A percentile compares a stretch with the other conserved stretches of the same genome.
Evolutionary conservation across 1,140 invertebrate genomes (phyloP).

Genomic region (Heliconius hewitsoni): DNA sequence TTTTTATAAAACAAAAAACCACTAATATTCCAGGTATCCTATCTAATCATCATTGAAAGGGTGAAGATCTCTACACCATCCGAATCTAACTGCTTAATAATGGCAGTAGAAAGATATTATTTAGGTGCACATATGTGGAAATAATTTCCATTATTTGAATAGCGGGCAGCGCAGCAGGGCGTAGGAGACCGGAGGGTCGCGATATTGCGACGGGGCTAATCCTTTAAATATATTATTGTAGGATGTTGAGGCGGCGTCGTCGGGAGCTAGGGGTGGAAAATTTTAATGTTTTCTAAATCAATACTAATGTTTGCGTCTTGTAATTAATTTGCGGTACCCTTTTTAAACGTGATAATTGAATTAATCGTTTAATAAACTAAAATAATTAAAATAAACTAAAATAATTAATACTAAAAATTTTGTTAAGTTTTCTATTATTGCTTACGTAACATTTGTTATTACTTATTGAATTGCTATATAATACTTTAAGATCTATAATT

Average conservation of each 20-base stretch:
- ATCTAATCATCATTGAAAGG: slow-evolving; percentile 60
- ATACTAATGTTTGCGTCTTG: slow-evolving; percentile 62
- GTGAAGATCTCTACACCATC: slow-evolving; percentile 69
- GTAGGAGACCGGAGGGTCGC: slow-evolving; percentile 65
- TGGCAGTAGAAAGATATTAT: slow-evolving; percentile 79
- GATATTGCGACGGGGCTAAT: slow-evolving; percentile 81
- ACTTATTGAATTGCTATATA: background rate
- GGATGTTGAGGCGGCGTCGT: slow-evolving; percentile 65
- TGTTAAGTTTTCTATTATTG: background rate
- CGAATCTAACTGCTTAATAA: slow-evolving; percentile 71
- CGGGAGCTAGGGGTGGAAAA: slow-evolving; percentile 60
- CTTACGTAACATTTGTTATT: background rate
- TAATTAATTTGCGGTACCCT: slow-evolving; percentile 42
- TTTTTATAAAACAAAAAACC: background rate
- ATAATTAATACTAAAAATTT: background rate
- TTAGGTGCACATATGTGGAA: slow-evolving; percentile 81
- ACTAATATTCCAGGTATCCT: background rate
- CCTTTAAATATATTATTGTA: slow-evolving; percentile 82
- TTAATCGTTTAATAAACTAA: slow-evolving; percentile 13
- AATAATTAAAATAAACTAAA: background rate
- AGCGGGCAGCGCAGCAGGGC: slow-evolving; percentile 63
- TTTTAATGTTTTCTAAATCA: slow-evolving; percentile 72
- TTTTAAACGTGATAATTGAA: slow-evolving; percentile 22
- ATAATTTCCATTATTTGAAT: slow-evolving; percentile 82
- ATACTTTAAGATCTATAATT: background rate